Conservation (phyloP, 2,888 invertebrate species). For the Papilio protenor region DNA sequence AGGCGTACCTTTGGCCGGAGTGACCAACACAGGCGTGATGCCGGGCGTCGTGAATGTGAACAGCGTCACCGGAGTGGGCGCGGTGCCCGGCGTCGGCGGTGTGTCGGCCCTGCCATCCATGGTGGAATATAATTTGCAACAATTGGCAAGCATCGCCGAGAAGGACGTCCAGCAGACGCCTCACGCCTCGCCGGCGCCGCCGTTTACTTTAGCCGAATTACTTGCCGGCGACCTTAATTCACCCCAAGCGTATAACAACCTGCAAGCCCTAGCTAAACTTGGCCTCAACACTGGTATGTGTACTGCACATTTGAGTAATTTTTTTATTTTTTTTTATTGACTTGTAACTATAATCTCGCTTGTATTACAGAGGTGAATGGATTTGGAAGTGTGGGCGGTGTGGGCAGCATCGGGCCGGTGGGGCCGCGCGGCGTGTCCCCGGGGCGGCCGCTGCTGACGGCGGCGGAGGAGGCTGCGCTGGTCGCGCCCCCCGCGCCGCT, state of each 20-base stretch:
- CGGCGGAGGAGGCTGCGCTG: slow-evolving; percentile 76
- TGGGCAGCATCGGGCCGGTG: slow-evolving; percentile 77
- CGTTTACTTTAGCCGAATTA: slow-evolving; percentile 91
- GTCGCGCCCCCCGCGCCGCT: slow-evolving; percentile 81
- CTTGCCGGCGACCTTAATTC: slow-evolving; percentile 88
- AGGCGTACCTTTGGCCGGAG: slow-evolving; percentile 65
- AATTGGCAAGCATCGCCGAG: slow-evolving; percentile 92
- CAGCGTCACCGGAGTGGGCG: slow-evolving; percentile 64
- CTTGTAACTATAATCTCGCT: background rate
- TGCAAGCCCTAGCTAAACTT: slow-evolving; percentile 95
- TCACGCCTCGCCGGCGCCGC: slow-evolving; percentile 85
- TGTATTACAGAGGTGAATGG: slow-evolving; percentile 73
- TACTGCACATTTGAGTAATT: background rate
- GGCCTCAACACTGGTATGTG: slow-evolving; percentile 88
- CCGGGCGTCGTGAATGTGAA: slow-evolving; percentile 70
- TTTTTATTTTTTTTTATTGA: slow-evolving; percentile 13
- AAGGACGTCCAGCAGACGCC: slow-evolving; percentile 84
- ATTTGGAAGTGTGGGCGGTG: slow-evolving; percentile 72
- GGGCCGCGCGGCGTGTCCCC: slow-evolving; percentile 83
- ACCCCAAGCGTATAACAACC: slow-evolving; percentile 92
- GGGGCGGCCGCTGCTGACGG: slow-evolving; percentile 73
- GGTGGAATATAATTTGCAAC: slow-evolving; percentile 94
- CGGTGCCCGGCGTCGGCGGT: slow-evolving; percentile 64
- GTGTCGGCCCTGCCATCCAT: slow-evolving; percentile 85
- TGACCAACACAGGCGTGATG: slow-evolving; percentile 64